A percentile compares a stretch with the other conserved stretches of the same genome.
phyloP scores from a whole-genome alignment of 2,888 invertebrate species.

The Drosophila siamana region DNA sequence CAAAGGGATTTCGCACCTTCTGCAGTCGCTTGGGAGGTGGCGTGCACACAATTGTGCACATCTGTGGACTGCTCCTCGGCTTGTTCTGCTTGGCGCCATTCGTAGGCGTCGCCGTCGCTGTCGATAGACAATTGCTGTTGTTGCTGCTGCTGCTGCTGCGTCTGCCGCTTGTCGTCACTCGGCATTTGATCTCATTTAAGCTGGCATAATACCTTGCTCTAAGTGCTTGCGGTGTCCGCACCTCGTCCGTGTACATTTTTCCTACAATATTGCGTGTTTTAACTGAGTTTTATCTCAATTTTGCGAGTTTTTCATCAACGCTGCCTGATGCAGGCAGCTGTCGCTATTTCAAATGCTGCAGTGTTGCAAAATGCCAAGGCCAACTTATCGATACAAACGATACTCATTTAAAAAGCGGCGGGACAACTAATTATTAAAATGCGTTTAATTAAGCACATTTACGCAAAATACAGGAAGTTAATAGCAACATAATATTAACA shows the following conservation, averaged over 20 bases:
- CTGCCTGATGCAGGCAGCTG: conserved; percentile 51
- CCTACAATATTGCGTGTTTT: conserved; percentile 20
- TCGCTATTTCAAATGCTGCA: conserved; percentile 51
- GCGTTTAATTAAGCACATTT: background rate
- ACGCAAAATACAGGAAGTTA: background rate
- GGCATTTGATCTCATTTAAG: conserved; percentile 54
- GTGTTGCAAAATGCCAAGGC: conserved; percentile 25
- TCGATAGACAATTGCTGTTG: conserved; percentile 15
- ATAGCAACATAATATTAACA: background rate
- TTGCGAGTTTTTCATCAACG: conserved; percentile 1
- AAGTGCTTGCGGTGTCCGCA: conserved; percentile 62
- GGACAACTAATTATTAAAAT: background rate
- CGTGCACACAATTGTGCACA: conserved; percentile 79
- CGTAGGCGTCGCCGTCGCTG: conserved; percentile 52
- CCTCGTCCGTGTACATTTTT: conserved; percentile 67
- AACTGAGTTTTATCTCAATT: conserved; percentile 7
- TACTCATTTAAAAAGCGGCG: background rate
- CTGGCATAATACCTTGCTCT: conserved; percentile 51
- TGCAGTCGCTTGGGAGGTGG: conserved; percentile 87
- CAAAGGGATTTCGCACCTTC: conserved; percentile 88
- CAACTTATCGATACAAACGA: conserved; percentile 22
- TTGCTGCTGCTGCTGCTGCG: conserved; percentile 44
- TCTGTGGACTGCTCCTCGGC: conserved; percentile 63
- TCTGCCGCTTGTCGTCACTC: conserved; percentile 45
- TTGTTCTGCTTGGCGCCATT: conserved; percentile 63